Base-by-base conservation (phyloP, 1,140 invertebrate species). In the Drosophila yakuba region DNA sequence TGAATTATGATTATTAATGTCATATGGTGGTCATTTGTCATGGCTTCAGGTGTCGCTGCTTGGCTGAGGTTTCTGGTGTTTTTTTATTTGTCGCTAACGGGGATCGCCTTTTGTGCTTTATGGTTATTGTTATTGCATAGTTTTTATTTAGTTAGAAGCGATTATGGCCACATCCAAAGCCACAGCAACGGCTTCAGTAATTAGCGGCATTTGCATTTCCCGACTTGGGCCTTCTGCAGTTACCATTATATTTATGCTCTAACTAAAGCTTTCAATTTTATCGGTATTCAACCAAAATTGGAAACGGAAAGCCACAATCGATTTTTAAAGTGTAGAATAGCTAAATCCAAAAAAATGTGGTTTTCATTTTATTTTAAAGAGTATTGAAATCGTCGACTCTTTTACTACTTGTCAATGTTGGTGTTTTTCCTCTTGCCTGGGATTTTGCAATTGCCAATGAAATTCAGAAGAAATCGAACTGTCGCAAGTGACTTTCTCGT, bases 1-100 rank as follows among this genome's bases (percentile, higher is more conserved):
- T 88, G 74, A 88, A 74, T 88, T 88, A 89, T 89, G 78, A 88
- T 88, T 88, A 88, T 88, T 84, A 89, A 80, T 88, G 82, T 85
- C 78, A 86, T 81, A 80, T 57, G 75, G 74, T 82, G 75, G 74
- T 78, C 83, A 82, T 82, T 88, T 88, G 83, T 88, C 84, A 76
- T 63, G 60, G 60, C 68, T 77, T 52, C 44, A 69, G 73, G 59
- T 79, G 68, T 59, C 73, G 58, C 57, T 51, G 48, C 51, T 66
- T 36, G 63, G 43, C 5, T 72, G 56, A 25, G 25, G 25, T 25
- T 25, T 25, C 25, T 25, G 25, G 25, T 25, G 25, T 25, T 25
- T 25, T 25, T 41, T 20, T 20, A 20, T 59, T 41, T 12, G 23
- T 44, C 25, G 35, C 58, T 59, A 74, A 66, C 74, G 74, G 64